Evolutionary conservation across 2,888 invertebrate species (phyloP).

Genomic region (Gibbula magus): DNA sequence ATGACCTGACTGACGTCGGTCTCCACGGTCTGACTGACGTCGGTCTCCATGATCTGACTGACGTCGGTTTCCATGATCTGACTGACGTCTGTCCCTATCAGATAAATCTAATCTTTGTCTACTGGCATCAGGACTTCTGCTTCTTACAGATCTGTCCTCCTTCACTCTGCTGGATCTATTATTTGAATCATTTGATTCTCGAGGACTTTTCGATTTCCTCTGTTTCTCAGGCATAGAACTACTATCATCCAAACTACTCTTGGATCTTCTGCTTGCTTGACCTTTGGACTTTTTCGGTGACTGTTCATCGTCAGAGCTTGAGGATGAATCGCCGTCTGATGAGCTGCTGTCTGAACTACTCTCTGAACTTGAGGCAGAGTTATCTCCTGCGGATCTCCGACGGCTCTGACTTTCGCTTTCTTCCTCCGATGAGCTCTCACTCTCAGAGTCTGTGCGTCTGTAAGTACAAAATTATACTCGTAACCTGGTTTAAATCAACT

Average conservation of each 20-base stretch:
- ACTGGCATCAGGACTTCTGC: neutral
- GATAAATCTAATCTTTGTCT: neutral
- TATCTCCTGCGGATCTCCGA: neutral
- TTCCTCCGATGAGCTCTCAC: neutral
- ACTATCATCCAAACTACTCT: neutral
- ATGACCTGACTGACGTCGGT: neutral
- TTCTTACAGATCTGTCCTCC: constrained; percentile 15
- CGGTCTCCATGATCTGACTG: neutral
- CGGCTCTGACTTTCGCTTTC: neutral
- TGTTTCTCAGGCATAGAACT: neutral
- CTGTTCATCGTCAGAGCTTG: neutral
- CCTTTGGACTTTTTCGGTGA: neutral
- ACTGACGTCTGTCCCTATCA: neutral
- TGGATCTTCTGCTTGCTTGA: neutral
- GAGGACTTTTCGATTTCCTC: neutral
- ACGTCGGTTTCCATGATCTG: no score
- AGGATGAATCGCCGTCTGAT: constrained; percentile 36
- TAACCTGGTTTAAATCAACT: no score
- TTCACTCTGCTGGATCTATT: constrained; percentile 2
- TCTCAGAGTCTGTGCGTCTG: neutral
- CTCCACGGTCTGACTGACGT: neutral
- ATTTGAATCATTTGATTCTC: neutral
- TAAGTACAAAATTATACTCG: neutral
- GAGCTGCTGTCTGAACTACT: constrained; percentile 47
- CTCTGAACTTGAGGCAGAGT: constrained; percentile 31